Base-by-base conservation (phyloP, 2,888 invertebrate species). In the Dryadula phaetusa region DNA sequence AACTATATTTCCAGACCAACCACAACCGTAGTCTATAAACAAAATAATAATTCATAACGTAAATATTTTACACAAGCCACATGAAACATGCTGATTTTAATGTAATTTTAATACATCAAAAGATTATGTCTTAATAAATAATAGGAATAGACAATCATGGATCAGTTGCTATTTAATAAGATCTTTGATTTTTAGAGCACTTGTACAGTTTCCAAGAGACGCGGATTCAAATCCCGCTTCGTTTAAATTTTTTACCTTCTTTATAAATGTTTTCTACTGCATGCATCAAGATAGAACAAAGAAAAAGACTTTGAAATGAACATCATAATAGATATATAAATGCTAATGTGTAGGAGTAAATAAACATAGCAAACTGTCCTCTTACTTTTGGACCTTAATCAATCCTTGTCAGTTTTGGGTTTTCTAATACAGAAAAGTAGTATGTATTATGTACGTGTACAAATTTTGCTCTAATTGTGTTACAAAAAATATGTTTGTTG, bases 1-100 rank as follows among this genome's bases (percentile, higher is more conserved):
- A 56, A 56, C 40, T n/a, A 40, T 40, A 56, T 56, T 56, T 56
- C 5, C 8, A 37, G 54, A 54, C 16, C 10, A 2, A 6, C 25
- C 6, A 37, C 37, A 10, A 56, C 56, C 34, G 34, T 18, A 47
- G 20, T 7, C 14, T 32, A 40, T 40, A 56, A 40, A 56, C 40
- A 56, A 25, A 40, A 40, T 56, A 56, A 56, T 56, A 56, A 25
- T 40, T 56, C n/a, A 25, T 56, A 40, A 56, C 16, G 12, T 40
- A 40, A 56, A 40, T 56, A 40, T 5, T 56, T 56, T 40, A 20
- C n/a, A 20, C 22, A 22, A 40, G 22, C 40, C 22, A 40, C 56
- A 16, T 10, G 56, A 40, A 56, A 16, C n/a, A 40, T 40, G n/a
- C 10, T 16, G 5, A n/a, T 40, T 25, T 40, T 25, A 5, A 5